Base-by-base conservation (phyloP, 2,888 invertebrate species). In the Baronia brevicornis region DNA sequence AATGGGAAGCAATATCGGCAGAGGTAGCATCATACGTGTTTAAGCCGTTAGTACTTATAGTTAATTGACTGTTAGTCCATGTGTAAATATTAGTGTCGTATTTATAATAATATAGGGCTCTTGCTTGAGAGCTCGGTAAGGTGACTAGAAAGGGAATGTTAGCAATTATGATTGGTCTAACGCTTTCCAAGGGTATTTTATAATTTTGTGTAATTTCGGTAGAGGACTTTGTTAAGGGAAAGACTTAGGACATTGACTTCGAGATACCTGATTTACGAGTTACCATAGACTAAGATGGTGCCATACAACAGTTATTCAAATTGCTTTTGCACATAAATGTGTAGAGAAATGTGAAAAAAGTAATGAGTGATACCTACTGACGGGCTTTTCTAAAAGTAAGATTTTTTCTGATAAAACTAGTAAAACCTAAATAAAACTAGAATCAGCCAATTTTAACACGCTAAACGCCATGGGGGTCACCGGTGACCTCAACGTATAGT, bases 201-300 rank as follows among this genome's bases (percentile, higher is more conserved):
- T 39, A 31, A 37, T 38, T 39, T 37, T 36, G 32, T 42, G 40
- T 35, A 37, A 36, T 41, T 35, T 39, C 43, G 50, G 51, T 50
- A 51, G 35, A 39, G 50, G 51, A 51, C 31, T 37, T 35, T 39
- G 36, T 38, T 39, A 43, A 40, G 29, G 33, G 38, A 36, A 18
- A 25, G 39, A 35, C 27, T 40, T 42, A 28, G 36, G 26, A 39
- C 34, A 36, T 36, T 36, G 23, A 28, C 20, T 28, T 43, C 39
- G 38, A 47, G 51, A 67, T 70, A 75, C 74, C 75, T 72, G 71
- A 65, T 60, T 57, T 60, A 55, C 57, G 67, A 78, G 79, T 80
- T 78, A 79, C 80, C 80, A 75, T 78, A 78, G 74, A 61, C 46
- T 75, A 69, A 67, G 75, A 70, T 74, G 79, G 79, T 80, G 80